phyloP scores from a whole-genome alignment of 2,888 invertebrate genomes.

The Mayetiola destructor region DNA sequence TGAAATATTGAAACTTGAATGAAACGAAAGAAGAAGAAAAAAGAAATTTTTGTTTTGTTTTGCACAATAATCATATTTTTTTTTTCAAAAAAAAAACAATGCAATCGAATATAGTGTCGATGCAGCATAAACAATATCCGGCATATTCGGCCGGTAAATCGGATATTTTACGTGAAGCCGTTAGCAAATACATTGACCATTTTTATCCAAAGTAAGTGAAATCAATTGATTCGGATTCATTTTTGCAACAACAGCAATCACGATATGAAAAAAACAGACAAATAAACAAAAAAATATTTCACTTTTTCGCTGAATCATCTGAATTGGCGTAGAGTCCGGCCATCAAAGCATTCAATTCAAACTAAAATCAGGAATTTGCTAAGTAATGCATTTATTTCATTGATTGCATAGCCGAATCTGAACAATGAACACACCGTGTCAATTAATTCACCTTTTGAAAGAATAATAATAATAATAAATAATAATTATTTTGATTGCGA shows the following conservation, averaged over 20 bases:
- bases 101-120: conserved; percentile 44
- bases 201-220: conserved; percentile 54
- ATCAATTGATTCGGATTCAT: neutral
- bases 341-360: no score
- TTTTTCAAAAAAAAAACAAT: conserved; percentile 27
- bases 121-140: conserved; percentile 39
- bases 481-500: no score
- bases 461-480: no score
- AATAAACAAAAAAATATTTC: neutral
- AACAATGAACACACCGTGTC: no score
- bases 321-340: no score
- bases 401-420: no score
- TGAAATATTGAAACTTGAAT: no score
- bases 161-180: conserved; percentile 52
- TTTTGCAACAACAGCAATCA: neutral
- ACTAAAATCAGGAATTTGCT: no score
- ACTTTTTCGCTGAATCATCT: neutral
- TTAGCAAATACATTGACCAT: conserved; percentile 56
- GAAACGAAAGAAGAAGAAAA: neutral
- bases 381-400: no score
- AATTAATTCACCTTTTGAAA: no score
- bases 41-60: no score
- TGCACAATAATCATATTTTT: no score
- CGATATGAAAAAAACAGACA: neutral
- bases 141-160: conserved; percentile 42